A percentile compares a stretch with the other conserved stretches of the same genome.
Evolutionary conservation across 1,140 invertebrate genomes (phyloP).

Genomic region (Solenopsis invicta): DNA sequence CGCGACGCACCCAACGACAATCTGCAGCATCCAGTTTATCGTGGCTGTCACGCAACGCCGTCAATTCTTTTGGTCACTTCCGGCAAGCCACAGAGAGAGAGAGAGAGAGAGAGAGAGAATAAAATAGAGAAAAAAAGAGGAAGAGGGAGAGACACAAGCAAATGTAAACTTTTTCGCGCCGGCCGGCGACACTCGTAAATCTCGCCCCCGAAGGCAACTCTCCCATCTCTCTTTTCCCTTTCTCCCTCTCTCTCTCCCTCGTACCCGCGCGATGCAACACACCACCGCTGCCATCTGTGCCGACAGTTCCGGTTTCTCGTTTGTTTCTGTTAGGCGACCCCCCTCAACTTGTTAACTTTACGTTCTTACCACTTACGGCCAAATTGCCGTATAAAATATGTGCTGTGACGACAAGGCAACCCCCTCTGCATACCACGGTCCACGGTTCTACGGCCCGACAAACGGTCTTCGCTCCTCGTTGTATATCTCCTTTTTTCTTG

Average conservation of each 20-base stretch:
- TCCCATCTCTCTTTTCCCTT: constrained; percentile 8
- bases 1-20: constrained; percentile 29
- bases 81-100: neutral
- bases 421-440: constrained; percentile 17
- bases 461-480: neutral
- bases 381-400: constrained; percentile 79
- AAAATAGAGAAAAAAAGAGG: neutral
- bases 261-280: neutral
- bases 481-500: neutral
- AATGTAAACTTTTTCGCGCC: constrained; percentile 72
- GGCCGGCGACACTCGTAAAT: constrained; percentile 71
- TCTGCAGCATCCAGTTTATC: constrained; percentile 73
- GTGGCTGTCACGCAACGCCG: constrained; percentile 57
- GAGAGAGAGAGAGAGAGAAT: neutral
- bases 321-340: constrained; percentile 75
- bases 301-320: constrained; percentile 61
- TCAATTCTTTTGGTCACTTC: constrained; percentile 42
- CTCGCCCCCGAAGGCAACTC: constrained; percentile 68
- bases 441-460: neutral
- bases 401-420: constrained; percentile 48
- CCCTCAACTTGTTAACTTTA: constrained; percentile 78
- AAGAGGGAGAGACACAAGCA: constrained; percentile 35
- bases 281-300: constrained; percentile 41
- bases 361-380: constrained; percentile 75
- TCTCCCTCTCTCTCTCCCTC: no score